Conservation (phyloP, 1,140 invertebrate species). For the Drosophila malerkotliana region DNA sequence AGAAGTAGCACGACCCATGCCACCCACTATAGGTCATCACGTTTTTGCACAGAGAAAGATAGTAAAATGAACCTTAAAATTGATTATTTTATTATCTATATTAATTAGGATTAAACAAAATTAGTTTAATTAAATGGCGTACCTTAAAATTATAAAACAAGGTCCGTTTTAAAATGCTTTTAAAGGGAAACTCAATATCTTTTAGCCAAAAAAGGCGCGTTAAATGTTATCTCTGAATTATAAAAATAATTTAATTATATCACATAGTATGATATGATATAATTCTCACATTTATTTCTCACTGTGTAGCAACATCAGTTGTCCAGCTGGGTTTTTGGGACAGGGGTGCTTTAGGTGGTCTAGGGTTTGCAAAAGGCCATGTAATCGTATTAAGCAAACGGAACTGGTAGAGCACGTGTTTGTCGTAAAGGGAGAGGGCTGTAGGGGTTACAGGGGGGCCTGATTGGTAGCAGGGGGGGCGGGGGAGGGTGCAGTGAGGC, state of each 20-base stretch:
- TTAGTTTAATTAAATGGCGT: not conserved
- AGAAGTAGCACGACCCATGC: not conserved
- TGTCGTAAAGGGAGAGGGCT: slow-evolving; percentile 3
- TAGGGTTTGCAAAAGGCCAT: slow-evolving; percentile 24
- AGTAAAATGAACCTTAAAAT: no score
- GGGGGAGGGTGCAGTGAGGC: slow-evolving; percentile 1
- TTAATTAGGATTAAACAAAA: not conserved
- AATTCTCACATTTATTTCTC: no score
- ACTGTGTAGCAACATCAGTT: slow-evolving; percentile 26
- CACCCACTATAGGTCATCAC: slow-evolving; percentile 1
- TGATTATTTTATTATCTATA: no score
- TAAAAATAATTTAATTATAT: no score
- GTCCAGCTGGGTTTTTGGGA: slow-evolving; percentile 36
- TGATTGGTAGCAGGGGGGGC: slow-evolving; percentile 1
- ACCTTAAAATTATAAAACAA: no score
- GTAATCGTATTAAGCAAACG: slow-evolving; percentile 74
- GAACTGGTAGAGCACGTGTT: slow-evolving; percentile 68
- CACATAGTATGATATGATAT: no score
- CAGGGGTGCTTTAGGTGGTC: slow-evolving; percentile 16
- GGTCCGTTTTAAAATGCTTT: not conserved
- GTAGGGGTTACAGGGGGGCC: no score
- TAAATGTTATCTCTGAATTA: no score
- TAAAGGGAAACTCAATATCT: not conserved
- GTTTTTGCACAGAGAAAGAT: slow-evolving; percentile 26
- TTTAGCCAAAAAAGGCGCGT: no score